phyloP scores from a whole-genome alignment of 1,140 invertebrate genomes.

The Drosophila melanica region DNA sequence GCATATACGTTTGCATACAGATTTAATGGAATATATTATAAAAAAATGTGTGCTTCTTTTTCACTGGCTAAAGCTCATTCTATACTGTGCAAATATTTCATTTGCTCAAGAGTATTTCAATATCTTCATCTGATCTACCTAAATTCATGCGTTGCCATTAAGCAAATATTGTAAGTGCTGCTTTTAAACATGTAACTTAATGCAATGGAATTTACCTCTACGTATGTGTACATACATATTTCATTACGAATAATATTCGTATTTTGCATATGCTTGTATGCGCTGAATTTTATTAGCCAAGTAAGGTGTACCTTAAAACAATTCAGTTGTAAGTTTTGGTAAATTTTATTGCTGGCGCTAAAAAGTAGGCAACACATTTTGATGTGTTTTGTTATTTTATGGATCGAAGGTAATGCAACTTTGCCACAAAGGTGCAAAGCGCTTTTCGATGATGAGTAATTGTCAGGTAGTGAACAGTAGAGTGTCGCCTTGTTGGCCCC shows the following conservation, averaged over 20 bases:
- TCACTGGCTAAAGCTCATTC: no score
- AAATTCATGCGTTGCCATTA: not conserved
- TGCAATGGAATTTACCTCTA: constrained; percentile 32
- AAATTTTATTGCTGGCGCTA: constrained; percentile 37
- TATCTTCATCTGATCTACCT: no score
- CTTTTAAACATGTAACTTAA: not conserved
- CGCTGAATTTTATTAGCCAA: constrained; percentile 1
- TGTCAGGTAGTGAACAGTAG: constrained; percentile 36
- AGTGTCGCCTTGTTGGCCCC: constrained; percentile 43
- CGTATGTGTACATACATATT: constrained; percentile 36
- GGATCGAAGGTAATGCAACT: not conserved
- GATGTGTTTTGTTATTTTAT: not conserved
- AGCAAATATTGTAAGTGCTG: constrained; percentile 22
- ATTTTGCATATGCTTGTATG: not conserved
- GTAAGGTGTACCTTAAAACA: constrained; percentile 12
- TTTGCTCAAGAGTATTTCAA: no score
- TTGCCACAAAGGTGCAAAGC: constrained; percentile 42
- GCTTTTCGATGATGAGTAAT: constrained; percentile 77
- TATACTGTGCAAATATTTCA: no score
- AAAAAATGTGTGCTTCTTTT: no score
- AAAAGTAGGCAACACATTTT: constrained; percentile 50
- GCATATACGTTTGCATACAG: no score
- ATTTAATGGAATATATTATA: no score
- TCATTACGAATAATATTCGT: not conserved
- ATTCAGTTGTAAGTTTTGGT: constrained; percentile 19